phyloP scores from a whole-genome alignment of 2,113 vertebrate genomes.

The Pogona vitticeps region DNA sequence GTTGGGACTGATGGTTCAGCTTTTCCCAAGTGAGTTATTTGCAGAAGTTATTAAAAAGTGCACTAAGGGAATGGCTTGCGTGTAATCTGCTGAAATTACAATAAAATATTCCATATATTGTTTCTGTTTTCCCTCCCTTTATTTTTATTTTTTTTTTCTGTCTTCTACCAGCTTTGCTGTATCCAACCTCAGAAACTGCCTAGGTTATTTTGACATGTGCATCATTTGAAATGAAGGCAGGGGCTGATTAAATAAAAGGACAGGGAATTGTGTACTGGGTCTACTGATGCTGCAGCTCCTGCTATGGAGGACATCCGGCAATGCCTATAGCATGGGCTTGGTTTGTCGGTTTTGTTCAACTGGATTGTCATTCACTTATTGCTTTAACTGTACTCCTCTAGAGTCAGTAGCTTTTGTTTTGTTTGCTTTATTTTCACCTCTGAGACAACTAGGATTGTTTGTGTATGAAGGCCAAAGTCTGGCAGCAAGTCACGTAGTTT shows the following conservation, averaged over 20 bases:
- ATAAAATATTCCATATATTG: neutral
- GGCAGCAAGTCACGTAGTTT: neutral
- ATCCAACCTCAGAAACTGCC: neutral
- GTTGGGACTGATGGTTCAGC: conserved; percentile 11
- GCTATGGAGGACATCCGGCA: neutral
- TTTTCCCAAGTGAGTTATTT: neutral
- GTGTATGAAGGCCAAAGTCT: neutral
- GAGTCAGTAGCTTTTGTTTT: neutral
- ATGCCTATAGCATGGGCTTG: neutral
- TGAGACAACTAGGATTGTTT: neutral
- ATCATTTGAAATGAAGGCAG: neutral
- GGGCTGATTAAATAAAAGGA: neutral
- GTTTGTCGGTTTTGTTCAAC: neutral
- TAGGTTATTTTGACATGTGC: neutral
- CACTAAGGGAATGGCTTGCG: neutral
- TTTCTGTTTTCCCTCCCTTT: neutral
- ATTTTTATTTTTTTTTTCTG: neutral
- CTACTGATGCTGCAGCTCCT: neutral
- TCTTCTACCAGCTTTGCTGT: neutral
- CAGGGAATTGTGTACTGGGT: too few relatives aligned
- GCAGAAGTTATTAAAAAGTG: neutral
- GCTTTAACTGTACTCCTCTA: neutral
- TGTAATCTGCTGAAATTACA: neutral
- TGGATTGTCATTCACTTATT: neutral
- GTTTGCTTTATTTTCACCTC: too few relatives aligned